These are phyloP conservation scores for Lycodopsis pacificus DNA, from an alignment of 2,797 vertebrate species.

Conservation along the genomic window DNA sequence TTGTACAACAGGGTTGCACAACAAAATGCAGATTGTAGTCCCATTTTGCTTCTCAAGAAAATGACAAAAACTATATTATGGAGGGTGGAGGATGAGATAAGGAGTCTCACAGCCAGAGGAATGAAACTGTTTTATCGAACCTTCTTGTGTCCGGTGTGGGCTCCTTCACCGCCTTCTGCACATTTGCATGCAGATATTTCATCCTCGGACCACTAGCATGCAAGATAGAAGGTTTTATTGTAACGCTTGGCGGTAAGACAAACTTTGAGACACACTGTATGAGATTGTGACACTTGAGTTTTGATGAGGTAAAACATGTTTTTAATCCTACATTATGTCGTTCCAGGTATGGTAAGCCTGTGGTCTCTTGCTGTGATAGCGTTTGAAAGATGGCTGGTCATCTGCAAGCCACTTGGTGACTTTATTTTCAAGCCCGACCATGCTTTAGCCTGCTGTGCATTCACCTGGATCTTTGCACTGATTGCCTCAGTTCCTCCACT, in stretches of 20 bases:
- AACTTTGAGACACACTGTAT: slow-evolving; percentile 62
- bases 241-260: slow-evolving; percentile 81
- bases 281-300: slow-evolving; percentile 46
- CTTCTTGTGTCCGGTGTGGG: slow-evolving; percentile 48
- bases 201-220: slow-evolving; percentile 76
- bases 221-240: slow-evolving; percentile 82
- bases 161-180: slow-evolving; percentile 62
- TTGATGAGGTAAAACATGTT: neutral
- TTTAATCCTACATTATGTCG: slow-evolving; percentile 34
- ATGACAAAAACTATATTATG: neutral
- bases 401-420: slow-evolving; percentile 83
- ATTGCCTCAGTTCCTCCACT: slow-evolving; percentile 75
- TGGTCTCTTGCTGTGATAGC: slow-evolving; percentile 84
- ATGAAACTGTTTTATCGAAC: slow-evolving; percentile 63
- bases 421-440: slow-evolving; percentile 82
- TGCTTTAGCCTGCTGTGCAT: slow-evolving; percentile 73
- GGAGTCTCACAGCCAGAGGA: neutral
- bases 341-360: slow-evolving; percentile 83
- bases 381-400: slow-evolving; percentile 83
- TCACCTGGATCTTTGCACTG: slow-evolving; percentile 77
- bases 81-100: neutral
- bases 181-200: slow-evolving; percentile 81
- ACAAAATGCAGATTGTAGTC: neutral
- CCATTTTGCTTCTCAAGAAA: neutral
- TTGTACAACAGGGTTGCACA: neutral